phyloP scores from a whole-genome alignment of 2,113 vertebrate species.

The Clarias gariepinus region DNA sequence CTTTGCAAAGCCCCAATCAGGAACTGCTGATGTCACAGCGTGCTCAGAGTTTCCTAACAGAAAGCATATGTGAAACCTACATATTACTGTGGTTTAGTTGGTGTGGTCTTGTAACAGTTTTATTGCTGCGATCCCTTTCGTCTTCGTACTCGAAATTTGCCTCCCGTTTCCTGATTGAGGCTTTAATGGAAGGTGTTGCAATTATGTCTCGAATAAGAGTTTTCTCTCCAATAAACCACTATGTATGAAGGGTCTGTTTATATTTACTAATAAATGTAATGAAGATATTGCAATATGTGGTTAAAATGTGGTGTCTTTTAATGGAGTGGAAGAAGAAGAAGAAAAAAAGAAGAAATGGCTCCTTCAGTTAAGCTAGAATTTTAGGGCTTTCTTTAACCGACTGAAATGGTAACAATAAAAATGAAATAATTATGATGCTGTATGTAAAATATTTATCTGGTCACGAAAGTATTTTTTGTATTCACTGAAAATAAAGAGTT shows the following conservation, averaged over 20 bases:
- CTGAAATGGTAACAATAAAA: conserved; percentile 66
- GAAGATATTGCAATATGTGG: conserved; percentile 70
- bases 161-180: conserved; percentile 39
- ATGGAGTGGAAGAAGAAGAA: conserved; percentile 53
- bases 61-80: conserved; percentile 14
- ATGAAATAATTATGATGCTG: conserved; percentile 64
- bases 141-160: not conserved
- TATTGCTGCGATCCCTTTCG: conserved; percentile 26
- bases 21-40: conserved; percentile 48
- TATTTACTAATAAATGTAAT: conserved; percentile 67
- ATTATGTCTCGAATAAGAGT: conserved; percentile 53
- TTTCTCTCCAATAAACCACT: conserved; percentile 67
- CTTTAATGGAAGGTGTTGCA: conserved; percentile 37
- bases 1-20: conserved; percentile 30
- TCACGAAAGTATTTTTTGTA: conserved; percentile 86
- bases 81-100: conserved; percentile 34
- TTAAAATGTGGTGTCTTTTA: conserved; percentile 61
- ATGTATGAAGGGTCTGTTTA: conserved; percentile 63
- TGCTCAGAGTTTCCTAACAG: conserved; percentile 23
- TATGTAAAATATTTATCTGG: conserved; percentile 80
- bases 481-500: conserved; percentile 79
- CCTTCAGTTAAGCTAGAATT: conserved; percentile 66
- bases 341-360: conserved; percentile 61
- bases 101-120: conserved; percentile 40
- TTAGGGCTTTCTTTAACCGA: conserved; percentile 73